Base-by-base conservation (phyloP, 1,140 invertebrate species). In the Ips typographus region DNA sequence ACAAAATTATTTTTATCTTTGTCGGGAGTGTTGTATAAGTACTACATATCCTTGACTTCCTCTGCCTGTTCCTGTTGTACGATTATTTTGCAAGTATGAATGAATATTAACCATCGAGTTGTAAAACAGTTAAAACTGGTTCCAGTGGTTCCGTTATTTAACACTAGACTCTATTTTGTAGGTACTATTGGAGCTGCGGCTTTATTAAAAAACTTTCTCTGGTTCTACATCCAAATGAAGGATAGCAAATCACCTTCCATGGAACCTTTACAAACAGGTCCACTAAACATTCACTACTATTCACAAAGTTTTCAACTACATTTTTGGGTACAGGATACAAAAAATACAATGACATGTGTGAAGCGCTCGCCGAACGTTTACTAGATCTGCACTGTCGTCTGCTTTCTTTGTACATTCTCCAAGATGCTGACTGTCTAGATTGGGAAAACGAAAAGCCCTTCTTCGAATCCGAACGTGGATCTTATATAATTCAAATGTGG, bases 401-500 rank as follows among this genome's bases (percentile, higher is more conserved):
- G 5, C 78, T 93, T 8, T 85, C 90, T 1, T 81, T 93, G 1
- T 93, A 91, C 70, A 88, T 94, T 43, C 79, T 93, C 5, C 92
- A 93, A 76, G 91, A 93, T 79, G 87, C 88, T 0, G 88, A 90
- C 51, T 90, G 88, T 5, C 80, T 91, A 6, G 85, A 85, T 76
- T 92, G 86, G 90, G 86, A 86, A 73, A 85, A 80, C 67, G 78
- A 79, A 3, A 85, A 84, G 66, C 80, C 83, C 1, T 89, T 86
- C 74, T 89, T 82, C 72, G 89, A 91, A 78, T 87, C 84, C 4
- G 89, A 91, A 73, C 79, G 88, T 40, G 90, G 89, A 1, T 91
- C 91, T 1, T 91, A 90, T 52, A 87, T 88, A 2, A 84, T 93
- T 56, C 91, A 92, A 78, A 93, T 92, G 85, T 94, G 91, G 91